A percentile compares a stretch with the other conserved stretches of the same genome.
Conservation (phyloP, 2,888 invertebrate species). For the Leptarthrus brevirostris region DNA sequence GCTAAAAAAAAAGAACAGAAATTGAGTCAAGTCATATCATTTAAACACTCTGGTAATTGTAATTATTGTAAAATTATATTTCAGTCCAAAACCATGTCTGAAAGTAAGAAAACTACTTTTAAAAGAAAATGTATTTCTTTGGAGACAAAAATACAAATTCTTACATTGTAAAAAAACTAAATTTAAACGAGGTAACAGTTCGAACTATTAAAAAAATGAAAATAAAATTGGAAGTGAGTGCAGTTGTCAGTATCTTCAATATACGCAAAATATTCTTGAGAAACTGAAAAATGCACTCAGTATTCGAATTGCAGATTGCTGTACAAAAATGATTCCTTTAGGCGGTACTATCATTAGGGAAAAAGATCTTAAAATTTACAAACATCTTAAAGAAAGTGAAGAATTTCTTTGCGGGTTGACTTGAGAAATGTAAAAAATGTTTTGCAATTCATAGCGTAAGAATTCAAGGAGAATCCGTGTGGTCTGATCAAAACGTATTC, state of each 20-base stretch:
- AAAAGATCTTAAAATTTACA: slow-evolving; percentile 56
- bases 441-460: slow-evolving; percentile 51
- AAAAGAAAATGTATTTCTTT: slow-evolving; percentile 52
- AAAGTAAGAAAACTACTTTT: slow-evolving; percentile 44
- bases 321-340: slow-evolving; percentile 53
- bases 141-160: slow-evolving; percentile 50
- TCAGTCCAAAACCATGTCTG: not conserved
- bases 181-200: slow-evolving; percentile 57
- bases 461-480: slow-evolving; percentile 54
- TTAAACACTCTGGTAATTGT: too few species aligned
- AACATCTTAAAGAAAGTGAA: slow-evolving; percentile 55
- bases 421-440: slow-evolving; percentile 51
- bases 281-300: slow-evolving; percentile 57
- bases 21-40: too few species aligned
- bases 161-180: slow-evolving; percentile 55
- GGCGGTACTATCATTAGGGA: slow-evolving; percentile 54
- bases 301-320: slow-evolving; percentile 55
- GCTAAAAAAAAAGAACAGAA: too few species aligned
- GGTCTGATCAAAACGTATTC: slow-evolving; percentile 50
- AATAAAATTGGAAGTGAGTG: slow-evolving; percentile 53
- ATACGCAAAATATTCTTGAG: slow-evolving; percentile 53
- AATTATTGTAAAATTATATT: not conserved
- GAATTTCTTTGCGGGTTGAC: slow-evolving; percentile 55
- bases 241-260: slow-evolving; percentile 52
- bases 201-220: slow-evolving; percentile 56